Base-by-base conservation (phyloP, 2,113 vertebrate species). In the Vimba vimba region DNA sequence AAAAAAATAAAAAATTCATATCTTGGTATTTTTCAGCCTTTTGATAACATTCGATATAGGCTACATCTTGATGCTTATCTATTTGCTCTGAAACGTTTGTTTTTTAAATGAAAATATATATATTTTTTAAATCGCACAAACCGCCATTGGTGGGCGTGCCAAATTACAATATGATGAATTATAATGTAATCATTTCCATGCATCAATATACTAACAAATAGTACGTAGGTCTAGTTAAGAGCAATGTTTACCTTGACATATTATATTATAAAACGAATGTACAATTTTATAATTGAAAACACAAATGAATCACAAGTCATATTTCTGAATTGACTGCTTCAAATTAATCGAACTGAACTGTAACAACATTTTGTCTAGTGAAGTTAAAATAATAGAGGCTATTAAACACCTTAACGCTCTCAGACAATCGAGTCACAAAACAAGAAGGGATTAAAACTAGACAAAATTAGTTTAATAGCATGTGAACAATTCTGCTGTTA, bases 11-110 rank as follows among this genome's bases (percentile, higher is more conserved):
- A 30, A 73, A 30, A 30, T 2, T 45, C 5, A 25, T 12, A 47
- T 45, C 39, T 45, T 74, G 23, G n/a, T 74, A 74, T 74, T 47
- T 75, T 25, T 75, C 73, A 50, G n/a, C 12, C 13, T 75, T 75
- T n/a, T 75, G 43, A 75, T 25, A 23, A 27, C 12, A 75, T 75
- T 17, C 2, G 12, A 47, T 75, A 47, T 73, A 50, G 12, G 23
- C 5, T 68, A 17, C 13, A 68, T 68, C 6, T 23, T 71, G 10
- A 43, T 43, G 33, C 19, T 71, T 39, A 39, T 39, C 19, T 15
- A 50, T 27, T 50, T 47, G 13, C 43, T 47, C 11, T 50, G 23
- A 15, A 74, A 74, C 12, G 0, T 25, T 62, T 8, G 0, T 57
- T 21, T 74, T 47, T 12, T 23, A 43, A 36, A 71, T 30, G 30